Evolutionary conservation across 2,888 invertebrate genomes (phyloP), one percentile per base, ranked within the genome.

Genomic region (Oscheius myriophilus): DNA sequence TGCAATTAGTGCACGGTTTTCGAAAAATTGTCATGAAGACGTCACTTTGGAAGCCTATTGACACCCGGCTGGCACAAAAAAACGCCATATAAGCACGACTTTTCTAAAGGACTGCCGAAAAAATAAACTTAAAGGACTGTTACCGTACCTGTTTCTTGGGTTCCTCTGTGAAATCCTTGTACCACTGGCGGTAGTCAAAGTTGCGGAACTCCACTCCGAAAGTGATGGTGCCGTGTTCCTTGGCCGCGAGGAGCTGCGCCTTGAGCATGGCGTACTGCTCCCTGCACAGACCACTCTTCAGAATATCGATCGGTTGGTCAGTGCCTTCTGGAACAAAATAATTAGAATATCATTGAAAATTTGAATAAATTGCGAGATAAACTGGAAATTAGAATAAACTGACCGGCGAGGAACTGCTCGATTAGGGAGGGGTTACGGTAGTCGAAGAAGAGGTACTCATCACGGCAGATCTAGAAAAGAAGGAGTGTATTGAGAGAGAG

Each of bases 371-470:
- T n/a, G n/a, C n/a, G n/a, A n/a, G n/a, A n/a, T n/a, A n/a, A n/a
- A n/a, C n/a, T n/a, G n/a, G n/a, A n/a, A n/a, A n/a, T 26, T 4
- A 12, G 43, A 39, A 18, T 18, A 39, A 26, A 45, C 45, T 16
- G 18, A 57, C 66, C 66, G 11, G 73, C 72, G n/a, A 78, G 51
- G 58, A 78, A 76, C 61, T 78, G 78, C 58, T 83, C 76, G 26
- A 84, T 80, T 45, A 84, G 69, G 9, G 71, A 57, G n/a, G 84
- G 84, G 68, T 84, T 84, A 68, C 85, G 73, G 63, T 80, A 86
- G 70, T 85, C 84, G 71, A 85, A 85, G 72, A 83, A 85, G 25
- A 85, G 69, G 70, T 85, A 85, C 66, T 85, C 85, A 70, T 85
- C 85, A 9, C 85, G 80, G 45, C 82, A 85, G 18, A 74, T 63